Evolutionary conservation across 2,888 invertebrate species (phyloP), one percentile per base, ranked within the genome.

Genomic region (Microctonus hyperodae): DNA sequence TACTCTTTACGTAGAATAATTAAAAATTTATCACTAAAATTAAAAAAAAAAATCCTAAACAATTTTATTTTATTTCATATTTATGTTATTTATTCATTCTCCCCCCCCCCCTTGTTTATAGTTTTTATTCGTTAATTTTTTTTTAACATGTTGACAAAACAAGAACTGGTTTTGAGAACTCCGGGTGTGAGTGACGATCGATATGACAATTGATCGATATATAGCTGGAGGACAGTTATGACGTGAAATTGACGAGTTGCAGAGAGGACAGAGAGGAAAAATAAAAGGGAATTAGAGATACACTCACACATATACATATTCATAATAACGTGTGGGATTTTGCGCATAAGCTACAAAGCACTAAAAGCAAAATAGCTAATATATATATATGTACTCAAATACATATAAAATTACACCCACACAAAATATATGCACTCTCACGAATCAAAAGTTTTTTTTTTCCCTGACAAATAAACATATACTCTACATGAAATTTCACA

Each of bases 301-400:
- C 2, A 44, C 4, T 28, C 4, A 28, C n/a, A 28, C 28, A 7
- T 28, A 28, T 28, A 28, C 3, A 28, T 7, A 28, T 28, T 28
- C 3, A 28, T n/a, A 9, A 28, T 28, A 7, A 1, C 6, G 44
- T 10, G 48, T 53, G 31, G 20, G 55, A 58, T 65, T 65, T 58
- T 51, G 16, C 35, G 58, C 51, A 65, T 65, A 65, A 65, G 51
- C 51, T 57, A 65, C 59, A 20, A 53, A 65, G 50, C 50, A 57
- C 35, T 6, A 31, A 55, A 33, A 55, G 31, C 16, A 13, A 25
- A 55, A 55, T 31, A 16, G 55, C 9, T 33, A 1, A 55, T 16
- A 31, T 55, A 28, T 16, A 6, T 33, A 10, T n/a, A 55, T n/a
- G n/a, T 28, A 28, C 28, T 31, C 25, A 16, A 33, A 55, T 33